phyloP scores from a whole-genome alignment of 2,797 vertebrate species.

The Enteromius radiatus region DNA sequence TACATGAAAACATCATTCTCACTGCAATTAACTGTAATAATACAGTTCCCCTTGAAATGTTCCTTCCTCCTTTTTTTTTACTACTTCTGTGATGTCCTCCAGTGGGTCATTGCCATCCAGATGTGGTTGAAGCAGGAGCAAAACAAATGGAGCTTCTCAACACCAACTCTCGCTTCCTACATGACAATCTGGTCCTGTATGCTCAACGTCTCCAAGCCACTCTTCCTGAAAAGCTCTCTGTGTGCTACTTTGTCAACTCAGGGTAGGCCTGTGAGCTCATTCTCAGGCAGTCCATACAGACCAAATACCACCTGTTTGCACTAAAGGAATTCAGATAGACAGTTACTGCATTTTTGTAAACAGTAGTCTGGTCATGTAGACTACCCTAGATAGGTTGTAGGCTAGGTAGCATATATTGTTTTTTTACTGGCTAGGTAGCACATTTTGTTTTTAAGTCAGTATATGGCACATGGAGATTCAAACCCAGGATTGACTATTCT shows the following conservation, averaged over 20 bases:
- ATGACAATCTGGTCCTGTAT: conserved; percentile 92
- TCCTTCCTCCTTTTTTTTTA: neutral
- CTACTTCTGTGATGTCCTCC: neutral
- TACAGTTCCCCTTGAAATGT: neutral
- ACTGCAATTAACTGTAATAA: neutral
- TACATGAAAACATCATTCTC: neutral
- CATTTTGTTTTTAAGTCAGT: neutral
- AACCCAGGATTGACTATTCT: conserved; percentile 55
- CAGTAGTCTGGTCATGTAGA: neutral
- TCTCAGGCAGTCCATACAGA: neutral
- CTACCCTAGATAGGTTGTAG: too few relatives aligned
- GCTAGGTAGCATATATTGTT: too few relatives aligned
- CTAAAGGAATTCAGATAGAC: conserved; percentile 8
- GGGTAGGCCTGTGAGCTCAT: conserved; percentile 80
- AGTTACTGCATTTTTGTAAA: conserved; percentile 22
- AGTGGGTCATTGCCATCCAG: conserved; percentile 96
- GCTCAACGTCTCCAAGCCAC: conserved; percentile 89
- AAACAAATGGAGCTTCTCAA: conserved; percentile 94
- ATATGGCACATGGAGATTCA: conserved; percentile 65
- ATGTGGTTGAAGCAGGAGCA: conserved; percentile 87
- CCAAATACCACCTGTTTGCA: conserved; percentile 6
- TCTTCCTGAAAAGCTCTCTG: conserved; percentile 86
- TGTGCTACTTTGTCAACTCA: conserved; percentile 98
- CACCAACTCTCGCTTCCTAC: conserved; percentile 94
- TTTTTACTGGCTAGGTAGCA: neutral